Conservation (phyloP, 2,113 vertebrate genomes). For the Ophthalmolycus amberensis region DNA sequence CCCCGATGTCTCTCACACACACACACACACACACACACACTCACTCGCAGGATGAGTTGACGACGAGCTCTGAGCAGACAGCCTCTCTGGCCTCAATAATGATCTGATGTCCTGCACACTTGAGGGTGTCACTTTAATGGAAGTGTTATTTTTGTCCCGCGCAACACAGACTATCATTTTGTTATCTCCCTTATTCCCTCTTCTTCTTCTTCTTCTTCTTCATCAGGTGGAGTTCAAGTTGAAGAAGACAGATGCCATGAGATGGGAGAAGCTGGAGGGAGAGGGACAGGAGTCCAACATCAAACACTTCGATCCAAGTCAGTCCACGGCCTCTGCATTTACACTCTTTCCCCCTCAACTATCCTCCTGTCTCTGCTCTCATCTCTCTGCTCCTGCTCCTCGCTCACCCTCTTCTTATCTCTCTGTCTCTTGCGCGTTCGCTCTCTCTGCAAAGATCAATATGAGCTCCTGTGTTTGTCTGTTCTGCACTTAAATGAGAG, state of each 20-base stretch:
- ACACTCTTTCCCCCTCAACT: conserved; percentile 16
- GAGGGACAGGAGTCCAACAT: conserved; percentile 84
- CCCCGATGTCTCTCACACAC: conserved; percentile 64
- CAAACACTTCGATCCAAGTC: conserved; percentile 91
- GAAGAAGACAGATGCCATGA: conserved; percentile 93
- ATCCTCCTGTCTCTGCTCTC: conserved; percentile 26
- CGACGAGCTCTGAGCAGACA: conserved; percentile 37
- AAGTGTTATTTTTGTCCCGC: conserved; percentile 63
- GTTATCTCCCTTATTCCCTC: conserved; percentile 31
- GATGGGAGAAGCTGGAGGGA: conserved; percentile 97
- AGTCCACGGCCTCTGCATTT: conserved; percentile 73
- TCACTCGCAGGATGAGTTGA: conserved; percentile 45
- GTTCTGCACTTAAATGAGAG: conserved; percentile 69
- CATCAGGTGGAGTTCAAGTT: conserved; percentile 96
- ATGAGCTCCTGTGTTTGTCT: conserved; percentile 67
- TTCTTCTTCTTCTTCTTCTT: conserved; percentile 12
- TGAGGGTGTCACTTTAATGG: conserved; percentile 60
- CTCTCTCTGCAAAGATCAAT: conserved; percentile 61
- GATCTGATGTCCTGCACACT: conserved; percentile 70
- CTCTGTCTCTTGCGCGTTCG: conserved; percentile 22
- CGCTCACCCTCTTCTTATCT: conserved; percentile 16
- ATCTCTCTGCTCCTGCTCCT: conserved; percentile 21
- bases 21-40: conserved; percentile 16
- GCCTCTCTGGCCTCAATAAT: conserved; percentile 70
- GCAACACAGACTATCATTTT: conserved; percentile 46